Evolutionary conservation across 2,113 vertebrate species (phyloP).

Genomic region (Typhlomys cinereus): DNA sequence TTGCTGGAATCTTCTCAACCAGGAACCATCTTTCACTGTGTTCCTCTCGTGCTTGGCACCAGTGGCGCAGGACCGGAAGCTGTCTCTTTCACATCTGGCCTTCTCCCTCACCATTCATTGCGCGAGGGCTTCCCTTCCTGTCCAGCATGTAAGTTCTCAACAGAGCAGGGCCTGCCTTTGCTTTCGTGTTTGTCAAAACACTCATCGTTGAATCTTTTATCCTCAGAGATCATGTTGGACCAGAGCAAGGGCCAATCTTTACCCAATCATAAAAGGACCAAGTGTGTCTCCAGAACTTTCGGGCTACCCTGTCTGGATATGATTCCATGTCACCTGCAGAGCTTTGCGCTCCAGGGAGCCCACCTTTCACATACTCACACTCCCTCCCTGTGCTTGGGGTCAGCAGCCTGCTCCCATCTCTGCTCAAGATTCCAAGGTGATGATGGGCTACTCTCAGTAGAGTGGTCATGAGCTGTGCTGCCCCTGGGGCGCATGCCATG

Average conservation of each 20-base stretch:
- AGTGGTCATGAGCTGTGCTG: not conserved
- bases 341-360: not conserved
- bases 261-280: not conserved
- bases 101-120: too few species aligned
- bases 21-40: not conserved
- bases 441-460: not conserved
- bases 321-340: not conserved
- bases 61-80: not conserved
- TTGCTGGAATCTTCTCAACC: not conserved
- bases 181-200: not conserved
- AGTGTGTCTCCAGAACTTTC: not conserved
- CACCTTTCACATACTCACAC: not conserved
- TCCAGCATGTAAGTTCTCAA: not conserved
- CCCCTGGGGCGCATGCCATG: not conserved
- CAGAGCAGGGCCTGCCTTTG: not conserved
- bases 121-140: not conserved
- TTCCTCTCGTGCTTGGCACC: not conserved
- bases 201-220: not conserved
- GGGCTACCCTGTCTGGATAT: not conserved
- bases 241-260: not conserved
- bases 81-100: too few species aligned
- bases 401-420: too few species aligned
- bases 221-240: not conserved
- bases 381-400: not conserved
- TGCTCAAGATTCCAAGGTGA: not conserved